Base-by-base conservation (phyloP, 2,797 vertebrate genomes). In the Amniataba percoides region DNA sequence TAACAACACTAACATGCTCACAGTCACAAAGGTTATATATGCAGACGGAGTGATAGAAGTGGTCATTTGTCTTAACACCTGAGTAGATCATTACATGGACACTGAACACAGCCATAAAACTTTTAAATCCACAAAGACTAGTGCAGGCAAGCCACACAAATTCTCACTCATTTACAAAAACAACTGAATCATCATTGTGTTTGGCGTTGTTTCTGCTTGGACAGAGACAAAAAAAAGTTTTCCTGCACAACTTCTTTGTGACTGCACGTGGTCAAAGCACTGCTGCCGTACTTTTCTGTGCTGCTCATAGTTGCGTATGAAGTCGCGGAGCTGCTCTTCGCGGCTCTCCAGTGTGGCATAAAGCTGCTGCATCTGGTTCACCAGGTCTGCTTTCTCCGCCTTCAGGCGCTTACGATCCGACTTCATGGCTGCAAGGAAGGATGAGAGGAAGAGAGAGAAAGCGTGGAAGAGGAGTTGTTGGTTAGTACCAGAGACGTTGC, bases 311-410 rank as follows among this genome's bases (percentile, higher is more conserved):
- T 98, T 99, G 59, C 98, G 95, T 92, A 99, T 99, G 93, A 99
- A 99, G 92, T 99, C 98, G 0, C 98, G 96, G 51, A 99, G 96
- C 93, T 99, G 98, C 90, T 99, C 98, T 93, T 99, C 98, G 0
- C 97, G 96, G 94, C 97, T 99, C 91, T 99, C 98, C 92, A 99
- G 94, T 0, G 98, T 99, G 85, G 97, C 96, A 0, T 99, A 99
- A 51, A 99, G 95, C 95, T 99, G 98, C 93, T 99, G 97, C 98
- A 99, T 99, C 94, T 99, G 98, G 94, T 97, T 99, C 84, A 98
- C 96, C 92, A 99, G 94, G 94, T 99, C 98, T 0, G 97, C 96
- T 88, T 99, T 99, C 92, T 99, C 98, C 0, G 94, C 96, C 94
- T 98, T 98, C 87, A 99, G 94, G 64, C 98, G 97, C 89, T 98